A percentile compares a stretch with the other conserved stretches of the same genome.
phyloP scores from a whole-genome alignment of 2,797 vertebrate genomes.

The Nyctalus aviator region DNA sequence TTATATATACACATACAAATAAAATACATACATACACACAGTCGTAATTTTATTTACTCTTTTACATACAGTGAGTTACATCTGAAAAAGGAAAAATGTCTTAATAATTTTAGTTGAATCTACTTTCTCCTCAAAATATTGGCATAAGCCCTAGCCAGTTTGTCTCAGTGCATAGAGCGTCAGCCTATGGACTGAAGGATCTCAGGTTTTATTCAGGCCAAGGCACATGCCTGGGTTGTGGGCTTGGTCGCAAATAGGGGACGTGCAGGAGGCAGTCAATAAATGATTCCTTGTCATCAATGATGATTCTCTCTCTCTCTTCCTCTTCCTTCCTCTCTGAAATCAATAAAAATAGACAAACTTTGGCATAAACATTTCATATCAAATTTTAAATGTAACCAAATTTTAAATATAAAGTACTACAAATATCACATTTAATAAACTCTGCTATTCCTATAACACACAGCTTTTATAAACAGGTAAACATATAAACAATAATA shows the following conservation, averaged over 20 bases:
- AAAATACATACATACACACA: background rate
- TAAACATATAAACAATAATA: background rate
- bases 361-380: background rate
- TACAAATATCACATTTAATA: background rate
- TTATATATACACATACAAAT: background rate
- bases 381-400: background rate
- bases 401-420: conserved; percentile 1
- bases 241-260: no score
- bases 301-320: no score
- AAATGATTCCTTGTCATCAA: no score
- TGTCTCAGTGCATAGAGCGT: no score
- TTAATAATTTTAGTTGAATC: background rate
- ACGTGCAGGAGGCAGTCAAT: no score
- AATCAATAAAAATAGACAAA: background rate
- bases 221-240: no score
- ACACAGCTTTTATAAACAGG: background rate
- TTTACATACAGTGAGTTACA: background rate
- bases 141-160: no score
- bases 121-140: conserved; percentile 21
- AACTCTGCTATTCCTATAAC: background rate
- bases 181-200: no score
- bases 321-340: no score
- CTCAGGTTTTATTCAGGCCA: no score
- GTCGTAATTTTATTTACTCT: background rate
- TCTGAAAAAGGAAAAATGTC: background rate